phyloP scores from a whole-genome alignment of 2,797 vertebrate genomes.

The Acestrorhynchus altus region DNA sequence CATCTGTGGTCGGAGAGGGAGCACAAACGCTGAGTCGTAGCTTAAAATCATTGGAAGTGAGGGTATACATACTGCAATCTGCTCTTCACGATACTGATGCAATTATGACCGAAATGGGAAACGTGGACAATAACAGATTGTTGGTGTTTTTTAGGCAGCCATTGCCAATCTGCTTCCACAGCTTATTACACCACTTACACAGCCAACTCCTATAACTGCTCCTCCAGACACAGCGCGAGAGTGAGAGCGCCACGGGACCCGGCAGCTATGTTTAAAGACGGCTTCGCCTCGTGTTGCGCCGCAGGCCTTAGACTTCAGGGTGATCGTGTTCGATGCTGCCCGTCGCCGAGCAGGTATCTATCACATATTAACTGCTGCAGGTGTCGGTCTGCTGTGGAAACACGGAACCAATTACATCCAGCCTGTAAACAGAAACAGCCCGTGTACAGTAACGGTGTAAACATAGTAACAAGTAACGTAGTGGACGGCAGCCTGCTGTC shows the following conservation, averaged over 20 bases:
- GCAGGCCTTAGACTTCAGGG: neutral
- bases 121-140: slow-evolving; percentile 50
- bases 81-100: slow-evolving; percentile 47
- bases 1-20: slow-evolving; percentile 55
- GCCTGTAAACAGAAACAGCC: too few species aligned
- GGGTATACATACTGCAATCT: slow-evolving; percentile 50
- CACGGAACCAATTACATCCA: too few species aligned
- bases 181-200: slow-evolving; percentile 3
- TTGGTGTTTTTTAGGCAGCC: slow-evolving; percentile 46
- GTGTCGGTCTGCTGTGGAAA: neutral
- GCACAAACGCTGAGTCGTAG: slow-evolving; percentile 40
- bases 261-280: neutral
- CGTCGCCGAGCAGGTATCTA: neutral
- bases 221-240: neutral
- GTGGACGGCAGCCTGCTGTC: too few species aligned
- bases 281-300: neutral
- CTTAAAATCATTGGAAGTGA: slow-evolving; percentile 50
- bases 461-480: too few species aligned
- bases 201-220: neutral
- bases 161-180: slow-evolving; percentile 41
- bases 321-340: neutral
- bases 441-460: too few species aligned
- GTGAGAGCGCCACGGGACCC: slow-evolving; percentile 10
- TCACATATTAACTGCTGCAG: neutral
- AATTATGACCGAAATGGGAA: slow-evolving; percentile 55